These are phyloP conservation scores for Cryptomyrus ogoouensis DNA, from an alignment of 2,113 vertebrate genomes.

Conservation along the genomic window DNA sequence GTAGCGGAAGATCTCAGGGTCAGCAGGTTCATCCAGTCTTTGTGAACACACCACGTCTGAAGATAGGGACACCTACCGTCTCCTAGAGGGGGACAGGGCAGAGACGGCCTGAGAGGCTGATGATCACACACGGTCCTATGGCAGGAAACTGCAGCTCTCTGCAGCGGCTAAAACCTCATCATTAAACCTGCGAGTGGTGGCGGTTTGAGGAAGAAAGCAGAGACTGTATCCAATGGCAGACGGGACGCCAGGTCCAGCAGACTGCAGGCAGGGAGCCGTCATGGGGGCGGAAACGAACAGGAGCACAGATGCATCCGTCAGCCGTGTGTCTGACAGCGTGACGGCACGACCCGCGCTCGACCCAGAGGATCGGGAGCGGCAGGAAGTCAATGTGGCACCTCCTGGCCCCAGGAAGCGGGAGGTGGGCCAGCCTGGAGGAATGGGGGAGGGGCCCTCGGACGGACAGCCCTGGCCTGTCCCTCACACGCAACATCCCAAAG, in stretches of 20 bases:
- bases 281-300: background rate
- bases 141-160: background rate
- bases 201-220: background rate
- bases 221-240: background rate
- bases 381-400: background rate
- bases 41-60: background rate
- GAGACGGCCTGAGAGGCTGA: background rate
- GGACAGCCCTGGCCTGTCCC: background rate
- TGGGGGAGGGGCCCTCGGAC: background rate
- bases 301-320: background rate
- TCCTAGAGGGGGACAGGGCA: background rate
- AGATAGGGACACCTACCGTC: background rate
- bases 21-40: background rate
- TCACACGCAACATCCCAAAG: background rate
- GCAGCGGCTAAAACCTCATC: background rate
- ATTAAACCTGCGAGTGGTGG: background rate
- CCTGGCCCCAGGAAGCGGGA: background rate
- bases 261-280: background rate
- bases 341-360: background rate
- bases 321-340: background rate
- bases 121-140: background rate
- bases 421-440: background rate
- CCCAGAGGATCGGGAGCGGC: background rate
- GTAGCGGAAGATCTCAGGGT: background rate
- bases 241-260: background rate